These are phyloP conservation scores for Beaufortia kweichowensis DNA, from an alignment of 2,113 vertebrate species.

Conservation along the genomic window DNA sequence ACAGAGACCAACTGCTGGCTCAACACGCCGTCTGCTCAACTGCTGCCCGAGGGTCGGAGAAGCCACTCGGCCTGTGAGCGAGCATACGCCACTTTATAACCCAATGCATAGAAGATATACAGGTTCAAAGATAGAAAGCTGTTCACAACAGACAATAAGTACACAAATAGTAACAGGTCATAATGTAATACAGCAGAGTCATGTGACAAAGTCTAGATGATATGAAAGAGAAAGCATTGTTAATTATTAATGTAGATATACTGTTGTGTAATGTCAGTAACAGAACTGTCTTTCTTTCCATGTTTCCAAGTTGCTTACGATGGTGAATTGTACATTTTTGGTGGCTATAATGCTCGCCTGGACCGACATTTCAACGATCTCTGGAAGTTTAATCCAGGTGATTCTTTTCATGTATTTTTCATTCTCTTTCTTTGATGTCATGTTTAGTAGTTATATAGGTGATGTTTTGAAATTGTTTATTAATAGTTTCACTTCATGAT, in stretches of 20 bases:
- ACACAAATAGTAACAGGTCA: too few relatives aligned
- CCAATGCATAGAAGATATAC: background rate
- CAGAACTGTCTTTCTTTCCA: background rate
- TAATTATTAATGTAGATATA: too few relatives aligned
- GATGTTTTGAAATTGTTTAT: too few relatives aligned
- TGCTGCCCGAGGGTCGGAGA: conserved; percentile 87
- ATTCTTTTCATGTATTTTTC: conserved; percentile 35
- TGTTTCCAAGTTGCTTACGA: conserved; percentile 85
- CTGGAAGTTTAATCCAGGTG: conserved; percentile 98
- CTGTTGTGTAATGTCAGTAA: background rate
- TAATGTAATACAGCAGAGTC: too few relatives aligned
- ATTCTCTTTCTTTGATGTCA: background rate
- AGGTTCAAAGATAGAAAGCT: too few relatives aligned
- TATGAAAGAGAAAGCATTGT: too few relatives aligned
- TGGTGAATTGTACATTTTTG: conserved; percentile 93
- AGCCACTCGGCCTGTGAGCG: conserved; percentile 97
- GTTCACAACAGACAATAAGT: too few relatives aligned
- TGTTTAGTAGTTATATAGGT: too few relatives aligned
- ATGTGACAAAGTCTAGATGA: too few relatives aligned
- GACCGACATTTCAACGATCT: conserved; percentile 97
- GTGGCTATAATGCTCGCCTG: conserved; percentile 93
- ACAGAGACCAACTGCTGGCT: conserved; percentile 92
- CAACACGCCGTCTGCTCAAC: conserved; percentile 80
- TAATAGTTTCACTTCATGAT: too few relatives aligned
- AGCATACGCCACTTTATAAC: conserved; percentile 59